Base-by-base conservation (phyloP, 2,888 invertebrate species). In the Graphium colonna region DNA sequence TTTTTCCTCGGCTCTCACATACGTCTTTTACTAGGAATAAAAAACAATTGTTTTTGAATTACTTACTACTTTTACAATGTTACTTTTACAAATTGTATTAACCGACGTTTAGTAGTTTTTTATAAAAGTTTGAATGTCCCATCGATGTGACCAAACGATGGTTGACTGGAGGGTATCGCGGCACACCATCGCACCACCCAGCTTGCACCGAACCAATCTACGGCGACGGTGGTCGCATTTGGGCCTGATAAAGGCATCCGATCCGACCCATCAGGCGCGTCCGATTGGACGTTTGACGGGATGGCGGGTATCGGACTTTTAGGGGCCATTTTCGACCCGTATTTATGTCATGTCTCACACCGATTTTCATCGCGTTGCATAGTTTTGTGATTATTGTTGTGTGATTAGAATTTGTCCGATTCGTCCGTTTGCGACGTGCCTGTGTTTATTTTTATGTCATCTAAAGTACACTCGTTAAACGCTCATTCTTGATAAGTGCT, bases 221-320 rank as follows among this genome's bases (percentile, higher is more conserved):
- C 77, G 78, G 75, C 68, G 65, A n/a, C 73, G 79, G 82, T 81
- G 81, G 81, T 79, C 80, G 82, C 82, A 87, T 86, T 87, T 85
- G 86, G 84, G 79, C 73, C 65, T 77, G 79, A 84, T 87, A 85
- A 87, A 85, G 81, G 80, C 81, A 66, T 71, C 75, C 73, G 80
- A 80, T 73, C 71, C 77, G 80, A 82, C 77, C 79, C 77, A 72
- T 68, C 67, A 73, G 67, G 69, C 74, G 78, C 77, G 76, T 78
- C 77, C 77, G 79, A 81, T 81, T 83, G 82, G 83, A 82, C 80
- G 79, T 69, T 74, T 63, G 74, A 75, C 79, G 73, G 71, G 77
- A 73, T 78, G 70, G 77, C 68, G 69, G 41, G 76, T 76, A 79
- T 79, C 75, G 70, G 75, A 80, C 75, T 82, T 80, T 79, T 78